phyloP scores from a whole-genome alignment of 2,888 invertebrate species.

The Nematopogon swammerdamellus region DNA sequence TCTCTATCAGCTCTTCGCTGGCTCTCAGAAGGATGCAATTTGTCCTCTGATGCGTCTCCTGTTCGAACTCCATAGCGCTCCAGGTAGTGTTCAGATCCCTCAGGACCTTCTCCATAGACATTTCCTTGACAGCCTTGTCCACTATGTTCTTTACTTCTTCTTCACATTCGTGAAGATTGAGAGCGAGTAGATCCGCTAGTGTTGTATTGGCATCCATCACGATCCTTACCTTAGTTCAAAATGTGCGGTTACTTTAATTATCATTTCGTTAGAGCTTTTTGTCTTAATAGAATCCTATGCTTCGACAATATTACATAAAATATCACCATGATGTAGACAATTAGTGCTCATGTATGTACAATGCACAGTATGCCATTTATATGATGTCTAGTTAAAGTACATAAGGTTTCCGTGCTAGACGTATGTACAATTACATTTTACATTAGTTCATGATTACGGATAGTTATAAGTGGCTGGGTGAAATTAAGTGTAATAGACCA shows the following conservation, averaged over 20 bases:
- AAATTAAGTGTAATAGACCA: no score
- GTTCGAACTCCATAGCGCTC: slow-evolving; percentile 90
- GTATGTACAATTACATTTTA: no score
- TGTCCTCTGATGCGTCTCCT: slow-evolving; percentile 85
- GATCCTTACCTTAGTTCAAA: slow-evolving; percentile 71
- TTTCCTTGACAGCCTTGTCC: slow-evolving; percentile 97
- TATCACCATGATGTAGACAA: no score
- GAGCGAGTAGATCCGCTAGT: slow-evolving; percentile 82
- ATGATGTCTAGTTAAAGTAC: no score
- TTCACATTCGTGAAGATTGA: slow-evolving; percentile 95
- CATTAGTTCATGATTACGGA: no score
- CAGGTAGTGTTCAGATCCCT: slow-evolving; percentile 89
- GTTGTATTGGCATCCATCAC: slow-evolving; percentile 93
- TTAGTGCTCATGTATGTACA: no score
- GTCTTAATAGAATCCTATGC: no score
- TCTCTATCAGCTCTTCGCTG: slow-evolving; percentile 94
- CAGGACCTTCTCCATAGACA: slow-evolving; percentile 96
- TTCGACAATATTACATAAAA: no score
- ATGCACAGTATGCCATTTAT: no score
- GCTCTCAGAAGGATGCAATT: slow-evolving; percentile 82
- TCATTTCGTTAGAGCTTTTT: no score
- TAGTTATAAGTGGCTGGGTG: no score
- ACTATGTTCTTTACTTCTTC: slow-evolving; percentile 97
- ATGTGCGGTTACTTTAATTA: slow-evolving; percentile 12
- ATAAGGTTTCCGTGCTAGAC: no score